phyloP scores from a whole-genome alignment of 1,140 invertebrate genomes.

The Lordiphosa stackelbergi region DNA sequence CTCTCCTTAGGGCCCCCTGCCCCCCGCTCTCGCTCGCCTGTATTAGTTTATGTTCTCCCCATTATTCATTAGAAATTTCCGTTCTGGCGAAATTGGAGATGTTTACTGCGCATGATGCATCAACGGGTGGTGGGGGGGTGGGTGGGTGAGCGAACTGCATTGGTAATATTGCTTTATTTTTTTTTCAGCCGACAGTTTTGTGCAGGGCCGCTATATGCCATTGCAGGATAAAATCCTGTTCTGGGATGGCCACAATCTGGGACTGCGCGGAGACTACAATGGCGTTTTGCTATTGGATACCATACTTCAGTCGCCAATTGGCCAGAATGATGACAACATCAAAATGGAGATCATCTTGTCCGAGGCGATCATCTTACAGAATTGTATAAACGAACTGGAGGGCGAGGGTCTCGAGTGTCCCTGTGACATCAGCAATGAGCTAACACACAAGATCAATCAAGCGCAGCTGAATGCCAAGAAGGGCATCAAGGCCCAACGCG shows the following conservation, averaged over 20 bases:
- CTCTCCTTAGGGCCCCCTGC: neutral
- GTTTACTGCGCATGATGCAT: slow-evolving; percentile 14
- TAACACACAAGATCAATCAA: slow-evolving; percentile 85
- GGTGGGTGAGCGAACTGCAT: neutral
- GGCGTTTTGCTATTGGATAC: slow-evolving; percentile 92
- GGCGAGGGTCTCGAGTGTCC: slow-evolving; percentile 85
- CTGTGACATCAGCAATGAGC: slow-evolving; percentile 86
- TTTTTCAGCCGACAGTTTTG: slow-evolving; percentile 43
- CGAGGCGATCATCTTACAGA: slow-evolving; percentile 90
- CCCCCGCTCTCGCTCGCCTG: neutral
- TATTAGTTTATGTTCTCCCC: neutral
- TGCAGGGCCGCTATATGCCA: slow-evolving; percentile 84
- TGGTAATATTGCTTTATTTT: slow-evolving; percentile 4
- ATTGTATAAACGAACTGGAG: slow-evolving; percentile 85
- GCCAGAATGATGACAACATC: slow-evolving; percentile 85
- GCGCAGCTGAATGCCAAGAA: slow-evolving; percentile 84
- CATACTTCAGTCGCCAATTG: slow-evolving; percentile 88
- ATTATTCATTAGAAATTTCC: slow-evolving; percentile 5
- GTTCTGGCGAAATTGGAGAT: slow-evolving; percentile 1
- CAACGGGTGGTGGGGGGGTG: neutral
- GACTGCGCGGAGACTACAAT: slow-evolving; percentile 92
- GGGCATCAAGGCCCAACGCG: slow-evolving; percentile 91
- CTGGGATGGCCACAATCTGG: slow-evolving; percentile 87
- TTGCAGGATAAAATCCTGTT: slow-evolving; percentile 89
- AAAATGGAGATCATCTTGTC: slow-evolving; percentile 90